Percentiles rank a stretch among this genome's conserved stretches.
Conservation (phyloP, 2,888 invertebrate genomes). For the Himalopsyche tibetana region DNA sequence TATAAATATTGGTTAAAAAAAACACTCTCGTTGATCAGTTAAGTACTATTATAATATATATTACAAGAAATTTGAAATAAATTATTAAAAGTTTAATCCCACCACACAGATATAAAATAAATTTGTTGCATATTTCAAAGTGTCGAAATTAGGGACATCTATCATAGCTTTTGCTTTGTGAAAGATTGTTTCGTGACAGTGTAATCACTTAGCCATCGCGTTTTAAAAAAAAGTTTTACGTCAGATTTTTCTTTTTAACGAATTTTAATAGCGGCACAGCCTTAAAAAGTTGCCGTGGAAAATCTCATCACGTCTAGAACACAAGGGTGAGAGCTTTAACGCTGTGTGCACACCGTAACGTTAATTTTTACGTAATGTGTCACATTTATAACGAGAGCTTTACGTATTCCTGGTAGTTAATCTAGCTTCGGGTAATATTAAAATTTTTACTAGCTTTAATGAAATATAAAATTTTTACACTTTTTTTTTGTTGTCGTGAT, state of each 20-base stretch:
- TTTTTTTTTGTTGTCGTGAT: neutral
- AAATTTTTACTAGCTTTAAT: constrained; percentile 14
- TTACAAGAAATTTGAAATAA: neutral
- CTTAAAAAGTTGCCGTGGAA: constrained; percentile 23
- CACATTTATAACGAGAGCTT: constrained; percentile 31
- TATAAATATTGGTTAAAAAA: neutral
- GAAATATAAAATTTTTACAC: constrained; percentile 15
- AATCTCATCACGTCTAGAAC: constrained; percentile 30
- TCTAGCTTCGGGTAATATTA: neutral
- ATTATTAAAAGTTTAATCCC: neutral
- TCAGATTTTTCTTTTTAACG: constrained; percentile 34
- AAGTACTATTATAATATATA: neutral
- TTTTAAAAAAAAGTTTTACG: neutral
- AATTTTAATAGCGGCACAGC: constrained; percentile 4
- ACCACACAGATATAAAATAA: neutral
- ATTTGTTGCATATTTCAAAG: neutral
- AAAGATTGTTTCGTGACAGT: neutral
- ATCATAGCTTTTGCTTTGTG: constrained; percentile 16
- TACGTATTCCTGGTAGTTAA: neutral
- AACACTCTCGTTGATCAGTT: neutral
- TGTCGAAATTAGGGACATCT: neutral
- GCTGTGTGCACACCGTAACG: constrained; percentile 25
- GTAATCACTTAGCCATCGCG: constrained; percentile 25
- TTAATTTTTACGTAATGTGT: constrained; percentile 34
- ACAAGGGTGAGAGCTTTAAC: constrained; percentile 15